Percentiles rank a stretch among this genome's conserved stretches.
Conservation (phyloP, 1,140 invertebrate species). For the Trichoplusia ni region DNA sequence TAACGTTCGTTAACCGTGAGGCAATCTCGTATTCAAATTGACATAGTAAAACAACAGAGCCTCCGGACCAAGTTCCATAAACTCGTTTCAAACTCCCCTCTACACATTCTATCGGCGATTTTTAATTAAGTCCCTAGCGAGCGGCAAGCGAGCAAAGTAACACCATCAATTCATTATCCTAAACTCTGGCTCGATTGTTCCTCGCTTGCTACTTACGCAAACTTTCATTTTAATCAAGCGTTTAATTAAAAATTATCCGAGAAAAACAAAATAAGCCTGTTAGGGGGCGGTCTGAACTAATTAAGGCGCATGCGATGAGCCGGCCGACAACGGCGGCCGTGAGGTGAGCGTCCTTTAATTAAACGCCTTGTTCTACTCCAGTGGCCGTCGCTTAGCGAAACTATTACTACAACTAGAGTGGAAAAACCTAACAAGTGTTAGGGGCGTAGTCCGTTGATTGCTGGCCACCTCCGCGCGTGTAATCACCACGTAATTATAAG, state of each 20-base stretch:
- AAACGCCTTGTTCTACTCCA: conserved; percentile 73
- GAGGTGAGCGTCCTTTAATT: conserved; percentile 77
- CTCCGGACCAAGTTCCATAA: conserved; percentile 76
- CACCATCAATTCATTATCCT: conserved; percentile 82
- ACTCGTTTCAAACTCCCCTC: conserved; percentile 78
- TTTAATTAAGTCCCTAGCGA: conserved; percentile 81
- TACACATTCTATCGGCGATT: conserved; percentile 80
- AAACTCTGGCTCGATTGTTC: conserved; percentile 80
- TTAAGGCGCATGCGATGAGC: conserved; percentile 79
- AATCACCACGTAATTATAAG: conserved; percentile 30
- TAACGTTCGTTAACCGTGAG: conserved; percentile 58
- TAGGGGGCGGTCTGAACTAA: conserved; percentile 79
- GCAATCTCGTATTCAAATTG: conserved; percentile 79
- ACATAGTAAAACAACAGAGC: conserved; percentile 79
- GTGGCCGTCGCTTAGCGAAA: conserved; percentile 65
- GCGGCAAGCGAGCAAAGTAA: conserved; percentile 75
- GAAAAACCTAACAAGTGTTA: conserved; percentile 69
- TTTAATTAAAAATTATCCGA: conserved; percentile 82
- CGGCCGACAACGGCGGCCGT: conserved; percentile 62
- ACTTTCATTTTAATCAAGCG: conserved; percentile 82
- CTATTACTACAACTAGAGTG: conserved; percentile 55
- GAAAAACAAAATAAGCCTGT: conserved; percentile 81
- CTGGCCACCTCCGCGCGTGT: background rate
- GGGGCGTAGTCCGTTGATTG: conserved; percentile 41
- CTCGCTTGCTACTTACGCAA: conserved; percentile 80